These are phyloP conservation scores for Sebastes reedi DNA, from an alignment of 2,797 vertebrate species.

Conservation along the genomic window DNA sequence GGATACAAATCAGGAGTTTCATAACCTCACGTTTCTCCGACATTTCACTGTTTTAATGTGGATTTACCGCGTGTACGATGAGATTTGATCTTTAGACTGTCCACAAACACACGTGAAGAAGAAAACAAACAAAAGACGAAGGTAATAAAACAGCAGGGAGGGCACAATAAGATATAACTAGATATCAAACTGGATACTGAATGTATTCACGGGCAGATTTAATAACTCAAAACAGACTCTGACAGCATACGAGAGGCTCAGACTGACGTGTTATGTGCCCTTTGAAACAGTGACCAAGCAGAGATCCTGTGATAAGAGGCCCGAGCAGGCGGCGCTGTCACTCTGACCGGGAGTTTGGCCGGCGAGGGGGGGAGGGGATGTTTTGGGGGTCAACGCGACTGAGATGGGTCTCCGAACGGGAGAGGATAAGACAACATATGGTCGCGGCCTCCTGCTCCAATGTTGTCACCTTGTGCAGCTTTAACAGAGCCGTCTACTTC, in stretches of 20 bases:
- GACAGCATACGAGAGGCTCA: neutral
- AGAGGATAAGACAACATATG: slow-evolving; percentile 72
- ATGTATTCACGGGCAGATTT: slow-evolving; percentile 7
- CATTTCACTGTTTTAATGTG: slow-evolving; percentile 11
- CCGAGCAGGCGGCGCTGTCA: slow-evolving; percentile 75
- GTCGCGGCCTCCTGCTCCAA: slow-evolving; percentile 24
- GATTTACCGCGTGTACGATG: neutral
- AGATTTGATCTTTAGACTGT: slow-evolving; percentile 66
- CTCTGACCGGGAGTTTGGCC: slow-evolving; percentile 41
- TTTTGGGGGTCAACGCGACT: slow-evolving; percentile 35
- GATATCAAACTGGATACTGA: neutral
- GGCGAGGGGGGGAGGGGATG: neutral
- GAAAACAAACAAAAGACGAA: slow-evolving; percentile 30
- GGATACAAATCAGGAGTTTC: slow-evolving; percentile 5
- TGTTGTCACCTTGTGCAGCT: slow-evolving; percentile 32
- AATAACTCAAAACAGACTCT: neutral
- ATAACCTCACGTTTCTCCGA: neutral
- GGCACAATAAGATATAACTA: neutral
- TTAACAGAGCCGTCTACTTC: slow-evolving; percentile 14
- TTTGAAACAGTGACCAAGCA: slow-evolving; percentile 55
- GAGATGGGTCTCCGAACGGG: slow-evolving; percentile 42
- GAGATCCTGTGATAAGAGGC: slow-evolving; percentile 52
- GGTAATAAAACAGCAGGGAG: neutral
- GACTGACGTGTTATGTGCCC: slow-evolving; percentile 5
- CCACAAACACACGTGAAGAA: slow-evolving; percentile 33